These are phyloP conservation scores for Calliphora vicina DNA, from an alignment of 1,140 invertebrate genomes.

Conservation along the genomic window DNA sequence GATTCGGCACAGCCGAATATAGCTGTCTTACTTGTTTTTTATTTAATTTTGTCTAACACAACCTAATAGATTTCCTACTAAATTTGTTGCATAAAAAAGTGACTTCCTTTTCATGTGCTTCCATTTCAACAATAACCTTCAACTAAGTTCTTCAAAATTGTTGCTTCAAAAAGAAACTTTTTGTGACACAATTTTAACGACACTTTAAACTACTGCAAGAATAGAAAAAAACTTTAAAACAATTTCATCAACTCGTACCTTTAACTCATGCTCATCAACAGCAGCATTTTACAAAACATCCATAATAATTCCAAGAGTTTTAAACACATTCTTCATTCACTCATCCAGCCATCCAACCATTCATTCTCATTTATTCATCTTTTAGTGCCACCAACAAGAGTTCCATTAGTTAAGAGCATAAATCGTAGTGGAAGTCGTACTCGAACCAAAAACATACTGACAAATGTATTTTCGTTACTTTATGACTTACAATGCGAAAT, in stretches of 20 bases:
- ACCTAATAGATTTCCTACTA: too few species aligned
- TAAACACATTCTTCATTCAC: too few species aligned
- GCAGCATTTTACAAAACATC: background rate
- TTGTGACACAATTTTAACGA: background rate
- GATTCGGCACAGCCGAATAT: too few species aligned
- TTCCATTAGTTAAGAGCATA: conserved; percentile 25
- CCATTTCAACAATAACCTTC: too few species aligned
- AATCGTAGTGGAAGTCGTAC: background rate
- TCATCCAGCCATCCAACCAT: too few species aligned
- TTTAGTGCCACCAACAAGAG: conserved; percentile 3
- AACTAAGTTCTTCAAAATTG: too few species aligned
- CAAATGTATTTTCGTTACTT: conserved; percentile 29
- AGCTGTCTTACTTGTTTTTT: too few species aligned
- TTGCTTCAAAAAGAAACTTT: background rate
- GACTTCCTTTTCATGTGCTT: too few species aligned
- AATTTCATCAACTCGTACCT: background rate
- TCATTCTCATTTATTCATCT: background rate
- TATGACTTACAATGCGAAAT: conserved; percentile 9
- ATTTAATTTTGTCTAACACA: too few species aligned
- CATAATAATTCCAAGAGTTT: too few species aligned
- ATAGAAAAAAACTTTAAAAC: background rate
- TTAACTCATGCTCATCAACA: background rate
- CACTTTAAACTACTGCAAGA: background rate
- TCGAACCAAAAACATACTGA: conserved; percentile 4
- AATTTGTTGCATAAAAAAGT: too few species aligned